These are phyloP conservation scores for Scomber colias DNA, from an alignment of 2,113 vertebrate genomes.

Conservation along the genomic window DNA sequence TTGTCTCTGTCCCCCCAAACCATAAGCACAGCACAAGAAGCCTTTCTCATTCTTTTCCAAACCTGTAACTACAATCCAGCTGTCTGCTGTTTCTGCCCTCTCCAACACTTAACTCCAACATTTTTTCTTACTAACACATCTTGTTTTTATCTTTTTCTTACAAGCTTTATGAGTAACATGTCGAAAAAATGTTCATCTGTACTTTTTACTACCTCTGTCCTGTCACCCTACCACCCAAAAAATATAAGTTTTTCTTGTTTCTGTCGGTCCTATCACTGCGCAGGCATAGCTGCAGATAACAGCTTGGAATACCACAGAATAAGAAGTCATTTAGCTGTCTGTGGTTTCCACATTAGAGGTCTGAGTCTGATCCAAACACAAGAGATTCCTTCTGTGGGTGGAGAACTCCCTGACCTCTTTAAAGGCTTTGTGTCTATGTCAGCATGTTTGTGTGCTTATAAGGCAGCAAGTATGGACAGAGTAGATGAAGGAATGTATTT, in stretches of 20 bases:
- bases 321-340: constrained; percentile 67
- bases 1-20: constrained; percentile 63
- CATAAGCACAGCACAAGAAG: constrained; percentile 61
- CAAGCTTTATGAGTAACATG: constrained; percentile 8
- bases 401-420: constrained; percentile 65
- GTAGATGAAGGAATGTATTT: constrained; percentile 37
- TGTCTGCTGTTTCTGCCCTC: constrained; percentile 14
- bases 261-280: not conserved
- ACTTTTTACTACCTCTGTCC: not conserved
- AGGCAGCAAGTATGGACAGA: constrained; percentile 59
- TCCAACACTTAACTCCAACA: too few species aligned
- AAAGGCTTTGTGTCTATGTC: constrained; percentile 47
- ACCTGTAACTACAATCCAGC: constrained; percentile 44
- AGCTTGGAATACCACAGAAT: constrained; percentile 11
- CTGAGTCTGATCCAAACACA: constrained; percentile 63
- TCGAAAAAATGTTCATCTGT: not conserved
- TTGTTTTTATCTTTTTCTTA: constrained; percentile 27
- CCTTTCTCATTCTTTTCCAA: constrained; percentile 64
- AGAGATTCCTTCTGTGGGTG: constrained; percentile 72
- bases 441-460: constrained; percentile 63
- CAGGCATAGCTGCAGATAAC: constrained; percentile 29
- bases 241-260: not conserved
- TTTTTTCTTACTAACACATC: not conserved
- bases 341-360: constrained; percentile 68
- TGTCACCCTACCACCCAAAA: not conserved